Conservation (phyloP, 2,113 vertebrate species). For the Limnothrissa miodon region DNA sequence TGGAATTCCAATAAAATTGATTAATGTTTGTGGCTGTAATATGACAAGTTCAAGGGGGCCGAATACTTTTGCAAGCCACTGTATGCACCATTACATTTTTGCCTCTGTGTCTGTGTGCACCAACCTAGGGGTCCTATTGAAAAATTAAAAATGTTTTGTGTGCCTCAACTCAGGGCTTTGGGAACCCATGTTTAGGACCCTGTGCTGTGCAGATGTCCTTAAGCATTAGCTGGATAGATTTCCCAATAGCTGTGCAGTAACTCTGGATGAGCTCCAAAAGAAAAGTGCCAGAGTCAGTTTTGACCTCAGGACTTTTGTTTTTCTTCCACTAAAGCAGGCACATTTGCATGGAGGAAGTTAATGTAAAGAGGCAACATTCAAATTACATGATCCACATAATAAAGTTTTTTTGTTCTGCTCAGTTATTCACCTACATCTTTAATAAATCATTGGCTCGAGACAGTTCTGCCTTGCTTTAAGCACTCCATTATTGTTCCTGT, state of each 20-base stretch:
- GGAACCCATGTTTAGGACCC: neutral
- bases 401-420: no score
- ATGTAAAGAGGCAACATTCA: neutral
- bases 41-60: no score
- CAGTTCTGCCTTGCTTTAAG: no score
- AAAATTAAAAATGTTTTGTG: neutral
- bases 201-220: neutral
- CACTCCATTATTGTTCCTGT: no score
- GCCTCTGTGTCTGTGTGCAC: neutral
- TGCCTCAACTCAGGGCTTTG: neutral
- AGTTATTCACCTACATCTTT: no score
- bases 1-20: no score
- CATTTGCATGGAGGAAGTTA: neutral
- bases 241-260: neutral
- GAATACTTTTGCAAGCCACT: no score
- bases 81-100: neutral
- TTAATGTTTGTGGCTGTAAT: no score
- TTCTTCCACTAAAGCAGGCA: neutral
- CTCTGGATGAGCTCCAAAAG: neutral
- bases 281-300: slow-evolving; percentile 12
- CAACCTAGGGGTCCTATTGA: neutral
- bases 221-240: slow-evolving; percentile 1
- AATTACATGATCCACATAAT: neutral
- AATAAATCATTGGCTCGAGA: no score
- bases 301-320: neutral